Conservation (phyloP, 2,888 invertebrate genomes). For the Dryococelus australis region DNA sequence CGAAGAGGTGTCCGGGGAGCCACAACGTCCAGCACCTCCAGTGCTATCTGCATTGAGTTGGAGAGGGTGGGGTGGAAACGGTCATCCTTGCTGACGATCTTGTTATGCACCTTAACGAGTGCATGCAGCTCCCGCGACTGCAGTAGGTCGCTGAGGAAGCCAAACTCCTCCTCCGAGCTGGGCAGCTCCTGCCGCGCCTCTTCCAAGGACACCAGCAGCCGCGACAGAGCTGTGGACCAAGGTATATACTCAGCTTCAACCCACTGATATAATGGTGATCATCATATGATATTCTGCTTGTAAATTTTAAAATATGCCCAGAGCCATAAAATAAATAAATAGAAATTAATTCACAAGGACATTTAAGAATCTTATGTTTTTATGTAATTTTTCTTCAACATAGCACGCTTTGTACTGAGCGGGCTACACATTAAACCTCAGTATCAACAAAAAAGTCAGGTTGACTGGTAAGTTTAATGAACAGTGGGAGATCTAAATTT, state of each 20-base stretch:
- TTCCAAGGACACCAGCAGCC: slow-evolving; percentile 81
- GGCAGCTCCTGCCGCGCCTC: slow-evolving; percentile 75
- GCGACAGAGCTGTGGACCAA: slow-evolving; percentile 71
- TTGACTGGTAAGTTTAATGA: too few relatives aligned
- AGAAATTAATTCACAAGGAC: too few relatives aligned
- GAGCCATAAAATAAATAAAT: neutral
- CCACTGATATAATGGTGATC: too few relatives aligned
- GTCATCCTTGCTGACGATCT: slow-evolving; percentile 84
- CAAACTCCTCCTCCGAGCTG: slow-evolving; percentile 84
- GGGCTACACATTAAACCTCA: too few relatives aligned
- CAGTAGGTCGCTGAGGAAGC: slow-evolving; percentile 82
- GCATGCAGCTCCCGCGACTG: slow-evolving; percentile 90
- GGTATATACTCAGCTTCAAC: slow-evolving; percentile 49
- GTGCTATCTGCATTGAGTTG: slow-evolving; percentile 79
- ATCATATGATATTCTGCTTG: too few relatives aligned
- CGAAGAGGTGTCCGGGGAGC: slow-evolving; percentile 70
- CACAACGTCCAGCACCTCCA: slow-evolving; percentile 82
- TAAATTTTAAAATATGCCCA: too few relatives aligned
- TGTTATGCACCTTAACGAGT: slow-evolving; percentile 89
- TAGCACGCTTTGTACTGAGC: too few relatives aligned
- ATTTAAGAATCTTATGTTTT: too few relatives aligned
- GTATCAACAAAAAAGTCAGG: too few relatives aligned
- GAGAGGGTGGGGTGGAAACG: slow-evolving; percentile 84
- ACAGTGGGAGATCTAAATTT: too few relatives aligned
- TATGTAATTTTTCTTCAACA: too few relatives aligned